phyloP scores from a whole-genome alignment of 2,113 vertebrate genomes.

The Madoqua kirkii region DNA sequence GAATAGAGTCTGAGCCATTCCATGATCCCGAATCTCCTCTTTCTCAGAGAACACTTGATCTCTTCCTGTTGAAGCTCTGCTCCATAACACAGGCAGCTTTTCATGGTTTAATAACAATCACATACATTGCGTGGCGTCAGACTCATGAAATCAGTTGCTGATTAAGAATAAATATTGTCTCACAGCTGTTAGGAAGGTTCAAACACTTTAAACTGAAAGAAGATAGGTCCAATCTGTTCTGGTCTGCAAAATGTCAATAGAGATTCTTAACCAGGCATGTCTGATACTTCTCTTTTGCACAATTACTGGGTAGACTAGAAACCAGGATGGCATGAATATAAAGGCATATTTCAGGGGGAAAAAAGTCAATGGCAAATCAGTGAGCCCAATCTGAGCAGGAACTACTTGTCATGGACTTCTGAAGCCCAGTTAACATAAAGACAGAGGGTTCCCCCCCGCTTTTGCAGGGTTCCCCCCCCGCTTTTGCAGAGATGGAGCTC shows the following conservation, averaged over 20 bases:
- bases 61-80: background rate
- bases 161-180: slow-evolving; percentile 62
- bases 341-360: background rate
- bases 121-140: background rate
- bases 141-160: slow-evolving; percentile 36
- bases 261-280: background rate
- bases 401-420: background rate
- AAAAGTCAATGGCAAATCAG: background rate
- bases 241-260: slow-evolving; percentile 52
- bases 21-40: background rate
- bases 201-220: slow-evolving; percentile 52
- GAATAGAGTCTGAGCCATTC: background rate
- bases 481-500: background rate
- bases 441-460: background rate
- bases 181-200: slow-evolving; percentile 58
- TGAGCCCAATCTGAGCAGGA: slow-evolving; percentile 10
- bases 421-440: background rate
- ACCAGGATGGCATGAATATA: slow-evolving; percentile 28
- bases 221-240: slow-evolving; percentile 41
- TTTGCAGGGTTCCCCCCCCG: background rate
- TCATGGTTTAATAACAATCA: background rate
- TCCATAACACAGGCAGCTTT: background rate
- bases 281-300: background rate
- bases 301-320: slow-evolving; percentile 48
- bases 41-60: background rate